Evolutionary conservation across 2,797 vertebrate species (phyloP), one percentile per base, ranked within the genome.

Genomic region (Alexandromys oeconomus): DNA sequence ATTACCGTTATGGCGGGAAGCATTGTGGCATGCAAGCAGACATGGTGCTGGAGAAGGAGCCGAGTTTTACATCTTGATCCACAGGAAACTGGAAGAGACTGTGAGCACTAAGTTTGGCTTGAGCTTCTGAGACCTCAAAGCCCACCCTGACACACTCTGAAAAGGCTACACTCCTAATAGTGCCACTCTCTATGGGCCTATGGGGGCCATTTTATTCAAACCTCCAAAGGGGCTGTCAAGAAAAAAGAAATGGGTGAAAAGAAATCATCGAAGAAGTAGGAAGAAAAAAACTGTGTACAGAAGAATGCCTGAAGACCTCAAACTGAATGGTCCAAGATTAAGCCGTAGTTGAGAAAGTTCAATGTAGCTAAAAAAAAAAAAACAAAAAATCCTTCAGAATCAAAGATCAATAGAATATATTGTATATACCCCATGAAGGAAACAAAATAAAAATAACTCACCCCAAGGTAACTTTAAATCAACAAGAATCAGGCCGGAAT

Each of bases 281-380:
- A 25, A 79, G 10, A 78, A 51, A 79, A 79, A 76, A 82, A 95
- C 79, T 8, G 57, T n/a, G 10, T 57, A 57, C 43, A 78, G 59
- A 89, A 91, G 21, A 87, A 88, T 51, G 65, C 34, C 7, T 11
- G 14, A 93, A 93, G 82, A 65, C 59, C 92, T 82, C 69, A 81
- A 92, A 89, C 27, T 21, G 15, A 84, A 96, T 10, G 1, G 57
- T 40, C 76, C 31, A 74, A 91, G 78, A 89, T 76, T 57, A 40
- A 17, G 6, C 46, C 69, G 77, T n/a, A 34, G 63, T 48, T 37
- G 67, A n/a, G 17, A 71, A 12, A 37, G 27, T 71, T 76, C 76
- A 94, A n/a, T 4, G 15, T 13, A 77, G 14, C 80, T 4, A 88
- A 5, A 27, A 93, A 57, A 48, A 34, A 27, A 57, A 57, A 34